Conservation (phyloP, 2,113 vertebrate species). For the Pachycephala philippinensis region DNA sequence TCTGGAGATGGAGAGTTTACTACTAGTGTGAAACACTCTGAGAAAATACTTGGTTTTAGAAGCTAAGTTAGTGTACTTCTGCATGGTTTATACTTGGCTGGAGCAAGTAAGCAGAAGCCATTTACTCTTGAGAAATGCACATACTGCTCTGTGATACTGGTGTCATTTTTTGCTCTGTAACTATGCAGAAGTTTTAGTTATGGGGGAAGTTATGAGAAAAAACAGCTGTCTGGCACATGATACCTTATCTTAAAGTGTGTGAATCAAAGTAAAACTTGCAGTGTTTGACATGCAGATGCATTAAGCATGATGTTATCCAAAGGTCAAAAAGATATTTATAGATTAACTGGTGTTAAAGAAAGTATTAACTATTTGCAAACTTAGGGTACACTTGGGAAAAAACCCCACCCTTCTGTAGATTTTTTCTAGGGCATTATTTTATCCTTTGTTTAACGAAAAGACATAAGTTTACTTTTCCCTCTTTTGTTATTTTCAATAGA, state of each 20-base stretch:
- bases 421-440: not conserved
- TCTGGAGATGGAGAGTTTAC: not conserved
- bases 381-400: not conserved
- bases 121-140: conserved; percentile 1
- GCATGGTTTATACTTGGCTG: conserved; percentile 3
- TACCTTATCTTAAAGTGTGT: conserved; percentile 24
- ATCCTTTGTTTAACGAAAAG: conserved; percentile 22
- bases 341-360: conserved; percentile 23
- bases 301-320: not conserved
- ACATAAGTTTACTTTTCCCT: not conserved
- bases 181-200: conserved; percentile 47
- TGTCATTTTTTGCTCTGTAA: conserved; percentile 27
- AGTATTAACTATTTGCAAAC: conserved; percentile 22
- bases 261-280: conserved; percentile 46
- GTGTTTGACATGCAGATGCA: conserved; percentile 30
- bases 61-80: conserved; percentile 4
- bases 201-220: conserved; percentile 35
- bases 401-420: not conserved
- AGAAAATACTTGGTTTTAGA: not conserved
- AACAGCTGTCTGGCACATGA: conserved; percentile 43
- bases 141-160: not conserved
- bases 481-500: conserved; percentile 19
- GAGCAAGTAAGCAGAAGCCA: conserved; percentile 29
- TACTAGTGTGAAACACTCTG: not conserved
- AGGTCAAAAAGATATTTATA: conserved; percentile 48